Percentiles rank a stretch among this genome's conserved stretches.
Evolutionary conservation across 2,113 vertebrate genomes (phyloP).

Genomic region (Hypanus sabinus): DNA sequence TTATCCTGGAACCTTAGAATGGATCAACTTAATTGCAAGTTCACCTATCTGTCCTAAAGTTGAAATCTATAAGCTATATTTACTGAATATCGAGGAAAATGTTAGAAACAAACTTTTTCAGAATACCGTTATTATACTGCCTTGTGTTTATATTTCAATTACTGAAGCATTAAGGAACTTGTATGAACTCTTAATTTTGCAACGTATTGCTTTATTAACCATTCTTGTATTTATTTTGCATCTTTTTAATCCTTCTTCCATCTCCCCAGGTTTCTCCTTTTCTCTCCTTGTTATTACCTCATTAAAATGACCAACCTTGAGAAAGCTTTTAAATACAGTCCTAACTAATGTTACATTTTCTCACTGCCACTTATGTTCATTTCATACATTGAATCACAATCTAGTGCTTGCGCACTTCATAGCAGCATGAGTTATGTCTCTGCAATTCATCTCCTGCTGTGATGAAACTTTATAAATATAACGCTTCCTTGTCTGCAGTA

Average conservation of each 20-base stretch:
- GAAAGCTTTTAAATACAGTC: neutral
- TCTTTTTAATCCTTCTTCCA: neutral
- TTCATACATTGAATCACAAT: neutral
- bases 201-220: neutral
- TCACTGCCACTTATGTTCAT: neutral
- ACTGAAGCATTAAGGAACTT: neutral
- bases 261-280: neutral
- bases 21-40: neutral
- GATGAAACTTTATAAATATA: neutral
- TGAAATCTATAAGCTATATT: neutral
- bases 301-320: neutral
- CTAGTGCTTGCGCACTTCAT: neutral
- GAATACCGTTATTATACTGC: neutral
- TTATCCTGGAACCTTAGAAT: neutral
- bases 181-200: neutral
- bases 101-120: neutral
- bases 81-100: neutral
- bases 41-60: neutral
- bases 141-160: neutral
- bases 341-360: neutral
- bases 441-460: neutral
- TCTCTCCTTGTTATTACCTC: neutral
- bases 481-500: neutral
- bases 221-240: neutral
- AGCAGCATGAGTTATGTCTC: neutral